Base-by-base conservation (phyloP, 2,113 vertebrate genomes). In the Marmota monax region DNA sequence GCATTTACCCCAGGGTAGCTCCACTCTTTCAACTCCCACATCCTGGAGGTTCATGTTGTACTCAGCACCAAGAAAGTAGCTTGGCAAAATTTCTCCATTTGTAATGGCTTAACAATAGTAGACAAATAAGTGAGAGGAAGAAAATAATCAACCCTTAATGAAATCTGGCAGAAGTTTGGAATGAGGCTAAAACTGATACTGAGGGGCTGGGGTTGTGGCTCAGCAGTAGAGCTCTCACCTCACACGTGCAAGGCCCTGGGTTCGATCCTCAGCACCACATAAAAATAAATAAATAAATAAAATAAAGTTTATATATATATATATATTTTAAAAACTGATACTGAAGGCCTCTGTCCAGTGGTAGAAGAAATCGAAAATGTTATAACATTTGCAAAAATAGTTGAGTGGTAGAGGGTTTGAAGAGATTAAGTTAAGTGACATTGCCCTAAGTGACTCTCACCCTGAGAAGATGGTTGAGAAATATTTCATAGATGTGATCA, bases 331-430 rank as follows among this genome's bases (percentile, higher is more conserved):
- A 17, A 90, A 56, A 95, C 7, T 84, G 45, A 80, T 72, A 89
- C n/a, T 37, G 29, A 74, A 90, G 4, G 27, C 85, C 61, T 84
- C 70, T n/a, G 88, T 90, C 39, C 42, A 79, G 48, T 74, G 25
- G n/a, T 92, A 74, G 84, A 95, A 91, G 73, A 95, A 88, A 92
- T 42, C 18, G 63, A 91, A 85, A 95, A 39, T 74, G 32, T 73
- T 79, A 4, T 94, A 84, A 53, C 53, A 25, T 88, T 72, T 82
- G 63, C 34, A 93, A 83, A 63, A 96, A 42, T 3, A 1, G 48
- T 86, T 69, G 25, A 42, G n/a, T 93, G 27, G n/a, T 58, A 3
- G 65, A 90, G 61, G 25, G 34, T 85, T 92, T 83, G 39, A 96
- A 51, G 82, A 85, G 69, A 53, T 53, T n/a, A 39, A 83, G 13